Evolutionary conservation across 2,113 vertebrate genomes (phyloP), one percentile per base, ranked within the genome.

Genomic region (Opisthocomus hoazin): DNA sequence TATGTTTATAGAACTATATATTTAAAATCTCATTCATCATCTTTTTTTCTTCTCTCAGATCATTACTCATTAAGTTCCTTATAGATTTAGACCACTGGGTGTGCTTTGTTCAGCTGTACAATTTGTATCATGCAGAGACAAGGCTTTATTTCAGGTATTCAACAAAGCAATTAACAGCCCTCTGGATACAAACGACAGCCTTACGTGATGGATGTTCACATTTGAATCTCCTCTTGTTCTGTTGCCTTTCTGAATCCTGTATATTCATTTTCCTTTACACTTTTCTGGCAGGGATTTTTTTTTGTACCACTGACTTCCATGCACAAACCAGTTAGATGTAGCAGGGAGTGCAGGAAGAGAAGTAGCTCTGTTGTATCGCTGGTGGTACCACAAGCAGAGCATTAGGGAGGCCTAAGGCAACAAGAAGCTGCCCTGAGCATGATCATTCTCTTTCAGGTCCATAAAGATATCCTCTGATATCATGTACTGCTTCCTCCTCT

Each of bases 131-230:
- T 46, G 68, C 46, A 63, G 70, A 84, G 81, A 95, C 84, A 89
- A 54, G 37, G 7, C 34, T 92, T 93, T 93, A 56, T 83, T 94
- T 94, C 91, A 94, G 77, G 56, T 91, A 51, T 89, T 84, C 83
- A 89, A 75, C 68, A 84, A 77, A 94, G 91, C 84, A 94, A 84
- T 92, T 96, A 94, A 70, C 32, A 91, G 56, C 51, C n/a, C 12
- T 78, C 64, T 39, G 60, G 78, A 79, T 56, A 48, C 30, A 84
- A 81, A 77, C 0, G 51, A 30, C 71, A 93, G 50, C 36, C 54
- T 81, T 32, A 37, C 15, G 48, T 84, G 93, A 94, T 86, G 64
- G 63, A 91, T 93, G 64, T 19, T 90, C 65, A 26, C 36, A 34
- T 71, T 77, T 82, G 60, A 76, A 34, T 85, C 84, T 89, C 26